Base-by-base conservation (phyloP, 1,140 invertebrate species). In the Brachionus calyciflorus region DNA sequence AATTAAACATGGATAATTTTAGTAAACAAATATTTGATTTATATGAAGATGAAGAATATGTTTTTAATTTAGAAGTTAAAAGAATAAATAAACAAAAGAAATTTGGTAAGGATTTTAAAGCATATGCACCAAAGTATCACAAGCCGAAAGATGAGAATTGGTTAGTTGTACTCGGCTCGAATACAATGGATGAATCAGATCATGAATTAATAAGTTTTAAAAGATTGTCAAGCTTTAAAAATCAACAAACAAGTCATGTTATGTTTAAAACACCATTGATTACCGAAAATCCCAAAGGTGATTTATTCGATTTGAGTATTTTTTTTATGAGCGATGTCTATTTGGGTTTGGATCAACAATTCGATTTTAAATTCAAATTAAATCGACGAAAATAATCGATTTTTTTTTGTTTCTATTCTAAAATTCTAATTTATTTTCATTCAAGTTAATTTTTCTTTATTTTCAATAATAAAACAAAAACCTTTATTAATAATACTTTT, bases 61-160 rank as follows among this genome's bases (percentile, higher is more conserved):
- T 73, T 1, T 10, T 73, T n/a, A 73, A 73, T 73, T 19, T 73
- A 21, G 69, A 73, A 3, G 28, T 73, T 5, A 73, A 73, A 9
- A 28, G 69, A 33, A 17, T 73, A 2, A 73, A 73, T 30, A 37
- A 41, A 51, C 19, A 21, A 30, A 37, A 33, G 37, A 6, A 28
- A 30, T 1, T 14, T 73, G 69, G 44, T 21, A 68, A 79, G 51
- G 82, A 83, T 76, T 81, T 65, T 53, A 89, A 82, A 75, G 91
- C 91, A 10, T 86, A 91, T 79, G 90, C 91, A 79, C 92, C 93
- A 5, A 88, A 89, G 78, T 98, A 94, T 86, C 90, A 92, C 0
- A 94, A 95, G 83, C 89, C 90, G 5, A 98, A 98, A 86, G 93
- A 94, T 79, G 94, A 98, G 84, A 92, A 93, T 53, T 98, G 95